Evolutionary conservation across 2,888 invertebrate genomes (phyloP).

Genomic region (Rhagonycha lutea): DNA sequence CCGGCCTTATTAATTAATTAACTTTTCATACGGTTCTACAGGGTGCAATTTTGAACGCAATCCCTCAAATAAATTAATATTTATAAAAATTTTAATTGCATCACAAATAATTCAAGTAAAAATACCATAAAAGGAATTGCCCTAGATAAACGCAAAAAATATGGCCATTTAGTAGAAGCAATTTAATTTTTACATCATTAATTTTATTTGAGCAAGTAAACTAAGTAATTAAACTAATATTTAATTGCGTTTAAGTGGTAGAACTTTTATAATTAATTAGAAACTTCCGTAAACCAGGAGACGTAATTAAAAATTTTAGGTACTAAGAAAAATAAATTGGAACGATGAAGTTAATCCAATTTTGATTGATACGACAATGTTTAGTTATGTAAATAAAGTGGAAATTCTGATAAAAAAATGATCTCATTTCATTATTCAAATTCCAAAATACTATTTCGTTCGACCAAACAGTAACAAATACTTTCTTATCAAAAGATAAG

Average conservation of each 20-base stretch:
- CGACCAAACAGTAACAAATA: not conserved
- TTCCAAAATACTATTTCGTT: not conserved
- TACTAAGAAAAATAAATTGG: not conserved
- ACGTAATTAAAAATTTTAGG: not conserved
- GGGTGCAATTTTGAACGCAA: not conserved
- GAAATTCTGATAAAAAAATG: not conserved
- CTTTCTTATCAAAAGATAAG: not conserved
- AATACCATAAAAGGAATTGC: not conserved
- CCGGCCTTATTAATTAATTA: not conserved
- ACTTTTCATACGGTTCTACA: not conserved
- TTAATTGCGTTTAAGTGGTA: not conserved
- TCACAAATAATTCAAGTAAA: not conserved
- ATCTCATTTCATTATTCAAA: not conserved
- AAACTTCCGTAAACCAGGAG: not conserved
- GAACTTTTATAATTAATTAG: not conserved
- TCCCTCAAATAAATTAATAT: not conserved
- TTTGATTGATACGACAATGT: no score
- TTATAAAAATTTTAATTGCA: not conserved
- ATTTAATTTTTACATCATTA: not conserved
- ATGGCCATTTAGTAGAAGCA: not conserved
- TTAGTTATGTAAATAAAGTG: not conserved
- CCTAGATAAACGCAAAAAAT: not conserved
- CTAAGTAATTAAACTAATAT: not conserved
- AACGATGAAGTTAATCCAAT: not conserved
- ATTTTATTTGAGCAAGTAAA: not conserved